phyloP scores from a whole-genome alignment of 2,888 invertebrate species.

The Colletes collaris region DNA sequence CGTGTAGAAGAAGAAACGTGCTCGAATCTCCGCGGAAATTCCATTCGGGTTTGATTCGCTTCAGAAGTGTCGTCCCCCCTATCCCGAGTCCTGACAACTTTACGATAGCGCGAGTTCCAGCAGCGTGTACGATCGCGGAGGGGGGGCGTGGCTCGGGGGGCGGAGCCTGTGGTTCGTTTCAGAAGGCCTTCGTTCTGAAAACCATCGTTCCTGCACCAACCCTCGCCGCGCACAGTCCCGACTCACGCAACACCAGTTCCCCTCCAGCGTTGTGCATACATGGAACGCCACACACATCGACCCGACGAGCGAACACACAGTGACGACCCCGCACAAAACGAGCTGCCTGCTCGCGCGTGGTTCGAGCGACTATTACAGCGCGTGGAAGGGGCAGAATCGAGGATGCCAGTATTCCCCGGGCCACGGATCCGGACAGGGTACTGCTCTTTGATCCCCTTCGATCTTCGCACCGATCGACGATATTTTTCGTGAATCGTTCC shows the following conservation, averaged over 20 bases:
- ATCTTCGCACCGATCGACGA: slow-evolving; percentile 6
- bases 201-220: slow-evolving; percentile 17
- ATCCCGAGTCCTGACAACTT: slow-evolving; percentile 6
- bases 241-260: slow-evolving; percentile 31
- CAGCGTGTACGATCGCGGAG: background rate
- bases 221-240: slow-evolving; percentile 25
- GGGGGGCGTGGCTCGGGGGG: slow-evolving; percentile 36
- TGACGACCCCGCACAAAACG: slow-evolving; percentile 8
- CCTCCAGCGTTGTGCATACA: slow-evolving; percentile 13
- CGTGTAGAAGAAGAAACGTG: slow-evolving; percentile 7
- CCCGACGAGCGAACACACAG: background rate
- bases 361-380: slow-evolving; percentile 34
- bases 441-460: slow-evolving; percentile 32
- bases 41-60: slow-evolving; percentile 61
- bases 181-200: slow-evolving; percentile 27
- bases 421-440: slow-evolving; percentile 71
- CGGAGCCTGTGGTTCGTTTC: slow-evolving; percentile 35
- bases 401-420: slow-evolving; percentile 76
- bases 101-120: background rate
- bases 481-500: background rate
- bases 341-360: slow-evolving; percentile 32
- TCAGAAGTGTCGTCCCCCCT: slow-evolving; percentile 19
- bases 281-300: background rate
- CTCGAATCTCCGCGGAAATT: slow-evolving; percentile 65
- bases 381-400: slow-evolving; percentile 73